Evolutionary conservation across 2,888 invertebrate species (phyloP).

Genomic region (Copidosoma aretas): DNA sequence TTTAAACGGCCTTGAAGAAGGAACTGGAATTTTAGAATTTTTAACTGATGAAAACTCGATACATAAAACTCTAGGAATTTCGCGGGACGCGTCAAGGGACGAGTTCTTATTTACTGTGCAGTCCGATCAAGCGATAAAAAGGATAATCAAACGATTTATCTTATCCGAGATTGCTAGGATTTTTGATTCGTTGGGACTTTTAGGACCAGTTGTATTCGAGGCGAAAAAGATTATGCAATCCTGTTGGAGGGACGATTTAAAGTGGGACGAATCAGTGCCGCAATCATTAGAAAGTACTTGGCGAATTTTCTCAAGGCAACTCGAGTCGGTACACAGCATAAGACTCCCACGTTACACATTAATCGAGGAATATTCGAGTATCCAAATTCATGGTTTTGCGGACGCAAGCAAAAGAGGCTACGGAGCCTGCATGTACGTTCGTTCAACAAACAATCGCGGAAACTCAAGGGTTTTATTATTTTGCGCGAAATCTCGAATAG

Average conservation of each 20-base stretch:
- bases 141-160: not conserved
- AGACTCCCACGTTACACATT: not conserved
- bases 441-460: slow-evolving; percentile 12
- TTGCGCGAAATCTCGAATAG: slow-evolving; percentile 24
- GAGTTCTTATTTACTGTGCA: not conserved
- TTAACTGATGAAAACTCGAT: not conserved
- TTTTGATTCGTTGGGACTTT: slow-evolving; percentile 2
- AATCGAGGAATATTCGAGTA: slow-evolving; percentile 1
- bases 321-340: not conserved
- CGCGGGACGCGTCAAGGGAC: slow-evolving; percentile 34
- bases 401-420: slow-evolving; percentile 38
- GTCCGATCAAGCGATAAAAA: not conserved
- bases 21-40: not conserved
- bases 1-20: slow-evolving; percentile 1
- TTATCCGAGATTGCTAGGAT: slow-evolving; percentile 6
- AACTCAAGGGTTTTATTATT: not conserved
- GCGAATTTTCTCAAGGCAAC: not conserved
- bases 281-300: not conserved
- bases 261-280: slow-evolving; percentile 13
- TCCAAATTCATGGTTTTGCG: slow-evolving; percentile 41
- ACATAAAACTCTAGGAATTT: slow-evolving; percentile 25
- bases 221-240: slow-evolving; percentile 3
- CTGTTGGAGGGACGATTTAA: not conserved
- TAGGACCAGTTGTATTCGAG: not conserved
- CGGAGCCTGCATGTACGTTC: slow-evolving; percentile 35